phyloP scores from a whole-genome alignment of 2,797 vertebrate species.

The Oreonectes daqikongensis region DNA sequence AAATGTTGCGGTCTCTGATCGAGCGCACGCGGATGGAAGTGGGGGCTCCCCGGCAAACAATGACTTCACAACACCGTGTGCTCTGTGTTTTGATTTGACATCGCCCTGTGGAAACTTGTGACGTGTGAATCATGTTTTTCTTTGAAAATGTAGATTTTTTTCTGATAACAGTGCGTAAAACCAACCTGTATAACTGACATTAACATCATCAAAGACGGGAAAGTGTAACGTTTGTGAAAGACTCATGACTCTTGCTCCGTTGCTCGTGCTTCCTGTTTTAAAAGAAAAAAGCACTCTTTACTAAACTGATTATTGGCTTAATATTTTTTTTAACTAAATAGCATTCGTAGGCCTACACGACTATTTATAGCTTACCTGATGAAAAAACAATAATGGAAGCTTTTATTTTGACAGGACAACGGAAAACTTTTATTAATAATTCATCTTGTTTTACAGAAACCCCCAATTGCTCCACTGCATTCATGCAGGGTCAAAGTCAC shows the following conservation, averaged over 20 bases:
- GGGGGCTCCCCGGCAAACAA: conserved; percentile 44
- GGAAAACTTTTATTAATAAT: not conserved
- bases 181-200: not conserved
- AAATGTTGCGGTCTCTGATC: conserved; percentile 9
- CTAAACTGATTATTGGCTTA: not conserved
- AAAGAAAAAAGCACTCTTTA: not conserved
- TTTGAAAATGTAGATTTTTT: conserved; percentile 48
- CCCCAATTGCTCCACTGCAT: conserved; percentile 38
- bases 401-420: not conserved
- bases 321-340: not conserved
- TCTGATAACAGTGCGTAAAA: conserved; percentile 11
- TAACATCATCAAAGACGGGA: not conserved
- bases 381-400: too few relatives aligned
- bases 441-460: conserved; percentile 42
- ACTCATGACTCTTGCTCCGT: too few relatives aligned
- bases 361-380: too few relatives aligned
- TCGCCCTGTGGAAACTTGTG: conserved; percentile 30
- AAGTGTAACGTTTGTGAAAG: too few relatives aligned
- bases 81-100: conserved; percentile 43
- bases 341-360: too few relatives aligned
- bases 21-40: conserved; percentile 41
- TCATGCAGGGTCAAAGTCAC: conserved; percentile 16
- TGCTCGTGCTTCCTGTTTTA: conserved; percentile 15
- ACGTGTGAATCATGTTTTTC: conserved; percentile 41
- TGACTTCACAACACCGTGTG: conserved; percentile 13